These are phyloP conservation scores for Triplophysa yarkandensis DNA, from an alignment of 2,797 vertebrate genomes.

Conservation along the genomic window DNA sequence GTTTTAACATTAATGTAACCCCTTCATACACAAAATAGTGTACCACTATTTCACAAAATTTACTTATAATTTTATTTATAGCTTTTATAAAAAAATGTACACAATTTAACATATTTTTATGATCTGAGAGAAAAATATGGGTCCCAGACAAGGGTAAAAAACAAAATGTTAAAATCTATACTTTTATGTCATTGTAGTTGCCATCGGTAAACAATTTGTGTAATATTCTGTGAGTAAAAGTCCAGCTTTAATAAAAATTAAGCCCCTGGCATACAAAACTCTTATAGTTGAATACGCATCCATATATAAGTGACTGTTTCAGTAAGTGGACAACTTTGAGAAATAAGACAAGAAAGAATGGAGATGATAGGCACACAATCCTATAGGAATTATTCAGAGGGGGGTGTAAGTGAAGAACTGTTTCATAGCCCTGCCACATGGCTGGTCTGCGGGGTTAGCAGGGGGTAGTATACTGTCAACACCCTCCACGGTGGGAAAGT, in stretches of 20 bases:
- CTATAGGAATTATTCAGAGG: constrained; percentile 24
- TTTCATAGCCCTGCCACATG: constrained; percentile 39
- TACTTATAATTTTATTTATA: too few relatives aligned
- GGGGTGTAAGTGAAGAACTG: not conserved
- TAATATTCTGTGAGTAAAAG: not conserved
- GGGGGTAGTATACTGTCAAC: constrained; percentile 49
- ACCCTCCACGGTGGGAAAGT: constrained; percentile 62
- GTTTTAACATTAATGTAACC: not conserved
- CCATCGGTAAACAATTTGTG: not conserved
- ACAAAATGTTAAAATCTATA: not conserved
- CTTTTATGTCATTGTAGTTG: not conserved
- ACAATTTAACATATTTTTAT: too few relatives aligned
- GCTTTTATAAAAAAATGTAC: too few relatives aligned
- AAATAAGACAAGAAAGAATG: not conserved
- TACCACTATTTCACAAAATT: too few relatives aligned
- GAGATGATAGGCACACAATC: not conserved
- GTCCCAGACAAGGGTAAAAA: not conserved
- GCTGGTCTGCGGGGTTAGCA: constrained; percentile 45
- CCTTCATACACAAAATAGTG: not conserved
- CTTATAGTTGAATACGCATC: not conserved
- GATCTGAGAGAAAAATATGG: not conserved
- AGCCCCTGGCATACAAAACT: not conserved
- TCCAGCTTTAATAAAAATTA: not conserved
- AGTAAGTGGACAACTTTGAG: not conserved
- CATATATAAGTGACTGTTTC: not conserved